Percentiles rank a stretch among this genome's conserved stretches.
These are phyloP conservation scores for Drosophila nebulosa DNA, from an alignment of 1,140 invertebrate genomes.

Conservation along the genomic window DNA sequence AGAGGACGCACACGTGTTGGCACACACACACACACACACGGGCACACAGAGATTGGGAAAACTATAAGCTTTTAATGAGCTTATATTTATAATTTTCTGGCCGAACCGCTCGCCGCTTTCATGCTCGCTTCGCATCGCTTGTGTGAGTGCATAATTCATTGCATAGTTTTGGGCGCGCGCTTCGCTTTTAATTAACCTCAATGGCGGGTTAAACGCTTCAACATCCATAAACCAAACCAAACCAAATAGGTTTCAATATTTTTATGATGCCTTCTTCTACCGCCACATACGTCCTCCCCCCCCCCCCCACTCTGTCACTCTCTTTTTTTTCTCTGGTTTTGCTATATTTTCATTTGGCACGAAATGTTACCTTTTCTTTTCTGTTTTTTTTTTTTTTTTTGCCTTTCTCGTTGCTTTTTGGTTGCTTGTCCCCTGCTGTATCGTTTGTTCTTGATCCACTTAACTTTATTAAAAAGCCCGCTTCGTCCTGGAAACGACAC, in stretches of 20 bases:
- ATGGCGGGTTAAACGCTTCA: slow-evolving; percentile 54
- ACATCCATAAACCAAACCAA: slow-evolving; percentile 11
- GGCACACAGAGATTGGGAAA: slow-evolving; percentile 7
- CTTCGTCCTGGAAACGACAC: background rate
- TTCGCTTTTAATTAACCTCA: slow-evolving; percentile 61
- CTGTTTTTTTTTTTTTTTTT: no score
- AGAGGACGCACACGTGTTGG: no score
- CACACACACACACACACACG: background rate
- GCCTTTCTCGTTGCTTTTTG: slow-evolving; percentile 8
- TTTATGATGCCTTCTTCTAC: background rate
- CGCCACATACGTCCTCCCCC: background rate
- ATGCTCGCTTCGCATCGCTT: background rate
- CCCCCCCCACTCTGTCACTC: background rate
- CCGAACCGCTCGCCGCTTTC: slow-evolving; percentile 13
- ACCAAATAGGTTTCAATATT: slow-evolving; percentile 14
- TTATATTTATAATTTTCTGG: slow-evolving; percentile 66
- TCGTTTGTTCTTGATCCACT: slow-evolving; percentile 44
- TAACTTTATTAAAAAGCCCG: slow-evolving; percentile 63
- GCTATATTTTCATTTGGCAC: slow-evolving; percentile 49
- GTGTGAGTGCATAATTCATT: slow-evolving; percentile 44
- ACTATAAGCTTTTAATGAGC: slow-evolving; percentile 66
- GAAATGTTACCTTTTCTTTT: slow-evolving; percentile 26
- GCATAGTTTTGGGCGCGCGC: slow-evolving; percentile 38
- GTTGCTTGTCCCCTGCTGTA: background rate
- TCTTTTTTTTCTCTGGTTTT: slow-evolving; percentile 16